Evolutionary conservation across 2,888 invertebrate species (phyloP), one percentile per base, ranked within the genome.

Genomic region (Fabriciana adippe): DNA sequence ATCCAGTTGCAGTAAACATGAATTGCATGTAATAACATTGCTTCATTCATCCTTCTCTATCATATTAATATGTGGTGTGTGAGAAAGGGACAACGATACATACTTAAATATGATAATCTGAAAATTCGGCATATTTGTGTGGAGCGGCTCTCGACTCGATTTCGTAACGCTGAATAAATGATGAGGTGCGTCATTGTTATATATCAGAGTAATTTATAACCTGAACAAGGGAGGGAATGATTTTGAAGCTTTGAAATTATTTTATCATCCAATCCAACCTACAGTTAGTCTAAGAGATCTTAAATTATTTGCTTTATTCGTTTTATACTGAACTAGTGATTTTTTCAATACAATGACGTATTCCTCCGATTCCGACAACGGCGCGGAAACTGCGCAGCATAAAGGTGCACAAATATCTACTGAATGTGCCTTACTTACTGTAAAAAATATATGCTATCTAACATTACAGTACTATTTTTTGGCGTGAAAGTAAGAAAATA

Each of bases 21-120:
- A 69, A 73, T 73, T 73, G 71, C 72, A 54, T 70, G 68, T 68
- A 74, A 74, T 73, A 73, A 75, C 72, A 48, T 56, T 67, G 68
- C 64, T 45, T 60, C 51, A 64, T 63, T 55, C 64, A 6, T 74
- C 76, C 62, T 74, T 35, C 66, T 72, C 71, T 54, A 18, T 21
- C 64, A 26, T 70, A 65, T 56, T 53, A 60, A 21, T 54, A 48
- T 41, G 8, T 1, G 13, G 21, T 41, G 26, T 26, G 71, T 55
- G 3, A 48, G 73, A 85, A 68, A 75, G 74, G 69, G 84, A 87
- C 66, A 70, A 73, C 41, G 15, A n/a, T 51, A 50, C 73, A 84
- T 86, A 85, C 87, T 89, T 84, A 86, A 88, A 88, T 88, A 89
- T 89, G 87, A 88, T 88, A 89, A 89, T 89, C 86, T 82, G 81